phyloP scores from a whole-genome alignment of 1,140 invertebrate species.

The Goniozus legneri region DNA sequence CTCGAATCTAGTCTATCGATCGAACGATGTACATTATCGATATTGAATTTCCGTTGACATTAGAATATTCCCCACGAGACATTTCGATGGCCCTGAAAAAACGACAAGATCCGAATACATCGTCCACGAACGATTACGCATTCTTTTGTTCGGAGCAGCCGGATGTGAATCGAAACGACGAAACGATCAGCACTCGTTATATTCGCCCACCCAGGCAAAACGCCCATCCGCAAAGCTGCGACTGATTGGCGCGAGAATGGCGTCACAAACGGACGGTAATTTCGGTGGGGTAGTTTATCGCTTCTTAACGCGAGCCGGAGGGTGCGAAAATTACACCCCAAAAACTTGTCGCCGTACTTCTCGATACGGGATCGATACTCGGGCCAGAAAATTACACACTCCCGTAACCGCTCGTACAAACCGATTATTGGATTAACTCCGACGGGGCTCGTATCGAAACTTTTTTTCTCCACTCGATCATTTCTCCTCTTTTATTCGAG shows the following conservation, averaged over 20 bases:
- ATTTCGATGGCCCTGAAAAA: no score
- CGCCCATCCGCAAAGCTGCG: slow-evolving; percentile 18
- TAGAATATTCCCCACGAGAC: no score
- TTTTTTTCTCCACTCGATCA: no score
- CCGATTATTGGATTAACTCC: slow-evolving; percentile 20
- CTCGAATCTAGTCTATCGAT: no score
- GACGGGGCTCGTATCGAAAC: not conserved
- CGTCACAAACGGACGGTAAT: slow-evolving; percentile 48
- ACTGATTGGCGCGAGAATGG: slow-evolving; percentile 35
- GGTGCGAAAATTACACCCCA: slow-evolving; percentile 43
- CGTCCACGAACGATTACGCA: no score
- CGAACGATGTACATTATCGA: no score
- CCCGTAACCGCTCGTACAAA: slow-evolving; percentile 21
- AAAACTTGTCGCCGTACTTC: slow-evolving; percentile 23
- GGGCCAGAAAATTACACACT: not conserved
- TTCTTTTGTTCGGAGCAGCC: no score
- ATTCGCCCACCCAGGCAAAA: slow-evolving; percentile 31
- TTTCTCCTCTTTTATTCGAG: no score
- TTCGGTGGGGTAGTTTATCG: slow-evolving; percentile 29
- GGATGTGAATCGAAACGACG: not conserved
- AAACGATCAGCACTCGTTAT: slow-evolving; percentile 32
- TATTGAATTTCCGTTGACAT: no score
- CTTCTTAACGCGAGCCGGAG: slow-evolving; percentile 30
- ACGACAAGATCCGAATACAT: no score
- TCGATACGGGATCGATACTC: slow-evolving; percentile 34